Evolutionary conservation across 1,140 invertebrate species (phyloP).

Genomic region (Anastatus disparis): DNA sequence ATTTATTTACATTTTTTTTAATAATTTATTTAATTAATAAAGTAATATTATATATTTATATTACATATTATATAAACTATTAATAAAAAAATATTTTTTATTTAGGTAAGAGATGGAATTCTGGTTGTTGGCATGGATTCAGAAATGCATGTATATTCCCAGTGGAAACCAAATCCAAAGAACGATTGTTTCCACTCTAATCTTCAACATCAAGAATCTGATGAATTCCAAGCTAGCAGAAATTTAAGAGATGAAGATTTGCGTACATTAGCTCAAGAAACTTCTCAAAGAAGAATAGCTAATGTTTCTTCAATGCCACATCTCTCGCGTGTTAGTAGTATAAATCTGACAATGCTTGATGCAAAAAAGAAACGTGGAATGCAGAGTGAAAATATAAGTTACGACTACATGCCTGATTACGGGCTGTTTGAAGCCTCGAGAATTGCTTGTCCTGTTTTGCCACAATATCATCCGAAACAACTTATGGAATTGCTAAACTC

Average conservation of each 20-base stretch:
- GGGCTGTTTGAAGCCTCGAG: constrained; percentile 97
- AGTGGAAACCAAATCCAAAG: constrained; percentile 87
- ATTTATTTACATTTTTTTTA: not conserved
- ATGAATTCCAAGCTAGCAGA: constrained; percentile 77
- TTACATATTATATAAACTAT: too few relatives aligned
- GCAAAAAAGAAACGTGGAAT: constrained; percentile 75
- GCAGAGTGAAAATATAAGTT: constrained; percentile 66
- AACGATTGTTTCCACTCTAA: constrained; percentile 64
- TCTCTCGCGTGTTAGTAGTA: constrained; percentile 82
- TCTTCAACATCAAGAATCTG: constrained; percentile 67
- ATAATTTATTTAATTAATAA: not conserved
- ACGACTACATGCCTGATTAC: constrained; percentile 89
- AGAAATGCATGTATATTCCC: constrained; percentile 99
- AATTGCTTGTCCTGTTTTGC: constrained; percentile 95
- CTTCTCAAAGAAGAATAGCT: constrained; percentile 73
- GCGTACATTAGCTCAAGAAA: constrained; percentile 78
- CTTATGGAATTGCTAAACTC: constrained; percentile 98
- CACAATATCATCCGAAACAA: constrained; percentile 99
- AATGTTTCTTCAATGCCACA: constrained; percentile 82
- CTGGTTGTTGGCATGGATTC: constrained; percentile 99
- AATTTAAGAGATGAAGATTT: constrained; percentile 85
- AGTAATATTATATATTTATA: not conserved
- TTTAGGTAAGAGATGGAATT: constrained; percentile 83
- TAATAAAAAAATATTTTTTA: not conserved
- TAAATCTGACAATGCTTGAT: constrained; percentile 82